These are phyloP conservation scores for Diplodus sargus DNA, from an alignment of 2,797 vertebrate genomes.

Conservation along the genomic window DNA sequence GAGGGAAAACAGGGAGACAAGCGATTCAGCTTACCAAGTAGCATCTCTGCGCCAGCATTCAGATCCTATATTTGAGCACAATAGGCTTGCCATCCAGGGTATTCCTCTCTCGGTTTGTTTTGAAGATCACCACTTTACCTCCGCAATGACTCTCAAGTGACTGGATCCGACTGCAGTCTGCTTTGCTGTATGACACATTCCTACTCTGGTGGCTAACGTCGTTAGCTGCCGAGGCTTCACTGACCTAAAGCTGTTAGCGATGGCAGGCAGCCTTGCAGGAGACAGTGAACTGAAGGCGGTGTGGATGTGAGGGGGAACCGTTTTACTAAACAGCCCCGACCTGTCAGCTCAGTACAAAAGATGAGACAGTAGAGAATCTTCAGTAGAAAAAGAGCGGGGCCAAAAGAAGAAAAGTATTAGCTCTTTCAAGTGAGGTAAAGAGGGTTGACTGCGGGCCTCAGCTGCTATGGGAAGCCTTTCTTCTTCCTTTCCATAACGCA, in stretches of 20 bases:
- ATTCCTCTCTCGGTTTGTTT: constrained; percentile 48
- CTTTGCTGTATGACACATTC: constrained; percentile 56
- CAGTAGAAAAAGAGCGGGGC: constrained; percentile 39
- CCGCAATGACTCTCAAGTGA: constrained; percentile 51
- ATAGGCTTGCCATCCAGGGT: constrained; percentile 55
- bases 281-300: constrained; percentile 41
- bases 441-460: constrained; percentile 37
- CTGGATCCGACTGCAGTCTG: constrained; percentile 50
- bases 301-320: constrained; percentile 26
- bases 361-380: constrained; percentile 47
- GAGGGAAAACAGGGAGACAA: constrained; percentile 67
- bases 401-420: constrained; percentile 49
- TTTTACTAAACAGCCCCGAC: constrained; percentile 52
- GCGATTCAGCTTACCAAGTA: constrained; percentile 62
- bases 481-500: constrained; percentile 11
- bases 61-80: constrained; percentile 58
- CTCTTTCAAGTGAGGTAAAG: constrained; percentile 60
- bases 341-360: constrained; percentile 54
- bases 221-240: constrained; percentile 58
- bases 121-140: constrained; percentile 63
- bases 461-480: constrained; percentile 32
- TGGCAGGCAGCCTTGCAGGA: constrained; percentile 55
- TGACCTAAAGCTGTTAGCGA: constrained; percentile 67
- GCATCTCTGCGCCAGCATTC: constrained; percentile 46
- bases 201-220: constrained; percentile 48